phyloP scores from a whole-genome alignment of 2,797 vertebrate genomes.

The Pseudomugil gertrudae region DNA sequence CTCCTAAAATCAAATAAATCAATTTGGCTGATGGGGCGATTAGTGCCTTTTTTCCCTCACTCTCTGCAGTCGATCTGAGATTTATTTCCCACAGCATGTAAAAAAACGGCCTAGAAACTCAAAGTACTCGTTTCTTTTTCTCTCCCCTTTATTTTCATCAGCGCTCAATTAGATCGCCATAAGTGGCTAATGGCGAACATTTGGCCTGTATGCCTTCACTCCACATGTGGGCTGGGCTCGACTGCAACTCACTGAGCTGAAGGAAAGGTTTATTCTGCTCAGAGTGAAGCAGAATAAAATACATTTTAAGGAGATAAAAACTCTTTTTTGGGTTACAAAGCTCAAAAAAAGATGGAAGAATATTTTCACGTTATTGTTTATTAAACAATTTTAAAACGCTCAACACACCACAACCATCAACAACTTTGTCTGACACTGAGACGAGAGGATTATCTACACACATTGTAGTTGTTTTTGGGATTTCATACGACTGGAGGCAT shows the following conservation, averaged over 20 bases:
- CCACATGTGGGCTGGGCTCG: constrained; percentile 46
- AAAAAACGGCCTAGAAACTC: constrained; percentile 49
- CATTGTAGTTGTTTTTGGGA: too few relatives aligned
- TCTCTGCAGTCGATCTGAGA: constrained; percentile 37
- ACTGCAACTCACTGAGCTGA: constrained; percentile 52
- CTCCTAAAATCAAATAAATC: constrained; percentile 62
- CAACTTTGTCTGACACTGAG: too few relatives aligned
- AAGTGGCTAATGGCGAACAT: constrained; percentile 62
- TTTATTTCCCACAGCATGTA: constrained; percentile 53
- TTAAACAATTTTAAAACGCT: too few relatives aligned
- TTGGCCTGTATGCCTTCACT: constrained; percentile 32
- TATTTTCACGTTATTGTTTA: too few relatives aligned
- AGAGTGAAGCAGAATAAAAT: neutral
- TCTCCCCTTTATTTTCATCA: constrained; percentile 43
- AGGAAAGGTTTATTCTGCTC: constrained; percentile 6
- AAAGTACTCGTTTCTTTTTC: neutral
- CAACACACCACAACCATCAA: too few relatives aligned
- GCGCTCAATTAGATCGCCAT: constrained; percentile 64
- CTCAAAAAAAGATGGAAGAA: too few relatives aligned
- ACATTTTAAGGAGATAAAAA: too few relatives aligned
- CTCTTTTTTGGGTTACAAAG: too few relatives aligned
- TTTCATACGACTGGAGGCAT: too few relatives aligned
- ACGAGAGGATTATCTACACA: too few relatives aligned
- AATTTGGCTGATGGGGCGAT: constrained; percentile 67
- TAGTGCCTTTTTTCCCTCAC: constrained; percentile 55